phyloP scores from a whole-genome alignment of 2,888 invertebrate species.

The Pilophorus perplexus region DNA sequence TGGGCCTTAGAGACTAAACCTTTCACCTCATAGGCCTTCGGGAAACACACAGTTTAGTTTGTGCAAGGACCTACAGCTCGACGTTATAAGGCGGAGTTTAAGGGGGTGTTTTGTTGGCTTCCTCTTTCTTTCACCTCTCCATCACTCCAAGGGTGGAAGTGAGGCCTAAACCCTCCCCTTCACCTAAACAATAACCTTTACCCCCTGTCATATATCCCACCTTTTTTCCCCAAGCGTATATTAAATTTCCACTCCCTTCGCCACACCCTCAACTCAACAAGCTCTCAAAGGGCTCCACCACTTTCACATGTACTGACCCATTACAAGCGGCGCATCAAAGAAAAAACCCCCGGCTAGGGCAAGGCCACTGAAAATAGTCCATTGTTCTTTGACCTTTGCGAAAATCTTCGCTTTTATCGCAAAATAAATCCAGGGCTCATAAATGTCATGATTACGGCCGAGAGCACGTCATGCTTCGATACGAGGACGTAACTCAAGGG shows the following conservation, averaged over 20 bases:
- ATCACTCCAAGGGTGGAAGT: slow-evolving; percentile 9
- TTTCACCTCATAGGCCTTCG: too few relatives aligned
- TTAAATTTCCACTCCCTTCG: background rate
- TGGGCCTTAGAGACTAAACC: too few relatives aligned
- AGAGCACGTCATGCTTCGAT: too few relatives aligned
- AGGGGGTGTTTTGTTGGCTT: slow-evolving; percentile 26
- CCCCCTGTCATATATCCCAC: slow-evolving; percentile 6
- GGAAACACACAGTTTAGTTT: too few relatives aligned
- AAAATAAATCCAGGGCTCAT: too few relatives aligned
- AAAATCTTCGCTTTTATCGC: background rate
- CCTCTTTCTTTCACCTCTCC: slow-evolving; percentile 24
- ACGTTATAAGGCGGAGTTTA: slow-evolving; percentile 20
- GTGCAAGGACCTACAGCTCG: too few relatives aligned
- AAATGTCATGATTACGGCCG: too few relatives aligned
- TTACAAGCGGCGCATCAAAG: background rate
- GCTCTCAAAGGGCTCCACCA: background rate
- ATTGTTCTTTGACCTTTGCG: slow-evolving; percentile 10
- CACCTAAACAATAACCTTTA: slow-evolving; percentile 27
- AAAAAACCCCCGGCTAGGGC: background rate
- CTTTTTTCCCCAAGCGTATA: slow-evolving; percentile 6
- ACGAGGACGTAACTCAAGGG: too few relatives aligned
- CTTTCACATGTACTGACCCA: slow-evolving; percentile 21
- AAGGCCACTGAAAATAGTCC: background rate
- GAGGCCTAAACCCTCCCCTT: slow-evolving; percentile 4
- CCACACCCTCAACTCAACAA: background rate